These are phyloP conservation scores for Drosophila vallismaia DNA, from an alignment of 2,888 invertebrate genomes.

Conservation along the genomic window DNA sequence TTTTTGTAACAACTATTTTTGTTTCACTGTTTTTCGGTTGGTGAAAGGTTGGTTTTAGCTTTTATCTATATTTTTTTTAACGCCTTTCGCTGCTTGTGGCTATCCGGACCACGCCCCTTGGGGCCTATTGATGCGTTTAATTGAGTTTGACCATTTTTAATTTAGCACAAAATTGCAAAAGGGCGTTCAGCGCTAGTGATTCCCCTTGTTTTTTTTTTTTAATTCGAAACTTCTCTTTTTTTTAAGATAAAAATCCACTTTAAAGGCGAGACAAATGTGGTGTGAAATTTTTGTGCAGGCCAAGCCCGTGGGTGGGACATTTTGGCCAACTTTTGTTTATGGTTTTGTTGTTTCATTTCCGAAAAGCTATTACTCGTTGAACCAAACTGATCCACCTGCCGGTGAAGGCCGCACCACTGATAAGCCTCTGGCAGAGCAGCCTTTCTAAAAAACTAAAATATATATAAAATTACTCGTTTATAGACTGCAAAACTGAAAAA, in stretches of 20 bases:
- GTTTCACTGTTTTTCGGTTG: not conserved
- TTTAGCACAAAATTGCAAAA: conserved; percentile 26
- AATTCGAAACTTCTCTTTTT: not conserved
- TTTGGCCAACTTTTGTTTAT: not conserved
- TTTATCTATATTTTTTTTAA: conserved; percentile 1
- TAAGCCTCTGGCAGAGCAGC: conserved; percentile 51
- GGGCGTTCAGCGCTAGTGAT: conserved; percentile 7
- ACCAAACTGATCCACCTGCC: conserved; percentile 26
- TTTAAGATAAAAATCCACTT: conserved; percentile 16
- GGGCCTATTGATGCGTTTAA: conserved; percentile 67
- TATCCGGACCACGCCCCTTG: conserved; percentile 54
- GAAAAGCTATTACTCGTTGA: not conserved
- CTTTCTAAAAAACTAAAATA: conserved; percentile 58
- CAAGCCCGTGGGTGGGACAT: conserved; percentile 13
- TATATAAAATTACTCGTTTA: conserved; percentile 2
- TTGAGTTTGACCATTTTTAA: conserved; percentile 49
- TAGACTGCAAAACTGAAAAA: conserved; percentile 13
- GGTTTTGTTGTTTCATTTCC: not conserved
- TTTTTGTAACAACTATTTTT: too few species aligned
- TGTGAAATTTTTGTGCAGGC: conserved; percentile 30
- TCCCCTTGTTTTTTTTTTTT: conserved; percentile 8
- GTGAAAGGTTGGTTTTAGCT: conserved; percentile 60
- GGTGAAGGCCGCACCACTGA: conserved; percentile 56
- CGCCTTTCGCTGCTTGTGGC: conserved; percentile 55
- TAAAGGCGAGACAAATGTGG: conserved; percentile 18